phyloP scores from a whole-genome alignment of 2,888 invertebrate species.

The Eurytoma adleriae region DNA sequence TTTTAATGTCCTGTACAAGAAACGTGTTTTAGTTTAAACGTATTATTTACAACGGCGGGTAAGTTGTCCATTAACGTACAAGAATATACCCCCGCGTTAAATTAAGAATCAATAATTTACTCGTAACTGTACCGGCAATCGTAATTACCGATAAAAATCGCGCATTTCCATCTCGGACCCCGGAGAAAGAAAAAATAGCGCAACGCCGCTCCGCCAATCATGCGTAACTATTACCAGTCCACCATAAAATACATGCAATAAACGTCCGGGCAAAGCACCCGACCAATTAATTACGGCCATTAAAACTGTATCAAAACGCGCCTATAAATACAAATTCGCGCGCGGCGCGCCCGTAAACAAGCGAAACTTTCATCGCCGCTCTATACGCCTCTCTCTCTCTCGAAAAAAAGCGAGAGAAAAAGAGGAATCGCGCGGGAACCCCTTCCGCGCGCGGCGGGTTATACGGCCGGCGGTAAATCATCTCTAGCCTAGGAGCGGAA shows the following conservation, averaged over 20 bases:
- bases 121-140: too few relatives aligned
- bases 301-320: constrained; percentile 15
- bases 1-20: too few relatives aligned
- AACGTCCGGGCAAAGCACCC: background rate
- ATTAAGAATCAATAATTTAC: too few relatives aligned
- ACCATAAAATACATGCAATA: background rate
- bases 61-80: too few relatives aligned
- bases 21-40: too few relatives aligned
- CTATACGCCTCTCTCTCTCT: background rate
- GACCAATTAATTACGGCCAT: constrained; percentile 7
- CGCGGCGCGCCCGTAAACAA: constrained; percentile 9
- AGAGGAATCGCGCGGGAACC: background rate
- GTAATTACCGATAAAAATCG: too few relatives aligned
- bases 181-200: too few relatives aligned
- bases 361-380: constrained; percentile 17
- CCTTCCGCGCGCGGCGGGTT: too few relatives aligned
- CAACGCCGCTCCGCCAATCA: too few relatives aligned
- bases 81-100: too few relatives aligned
- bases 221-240: background rate
- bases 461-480: background rate
- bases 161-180: too few relatives aligned
- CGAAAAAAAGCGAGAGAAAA: background rate
- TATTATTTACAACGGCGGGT: too few relatives aligned
- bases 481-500: constrained; percentile 10
- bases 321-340: constrained; percentile 12